Conservation (phyloP, 1,140 invertebrate species). For the Amphibalanus amphitrite region DNA sequence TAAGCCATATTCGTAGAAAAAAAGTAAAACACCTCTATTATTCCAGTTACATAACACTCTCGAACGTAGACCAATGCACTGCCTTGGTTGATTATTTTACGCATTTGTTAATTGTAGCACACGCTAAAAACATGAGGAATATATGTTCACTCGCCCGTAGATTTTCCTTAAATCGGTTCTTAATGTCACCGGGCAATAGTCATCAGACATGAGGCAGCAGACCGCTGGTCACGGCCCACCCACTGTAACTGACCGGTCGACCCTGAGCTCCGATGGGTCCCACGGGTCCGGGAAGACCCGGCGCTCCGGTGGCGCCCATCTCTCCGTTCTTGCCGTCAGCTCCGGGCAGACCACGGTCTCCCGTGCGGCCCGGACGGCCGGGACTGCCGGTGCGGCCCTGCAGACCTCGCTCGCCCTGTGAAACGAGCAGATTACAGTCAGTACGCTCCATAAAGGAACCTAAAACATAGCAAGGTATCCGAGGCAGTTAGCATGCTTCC, state of each 20-base stretch:
- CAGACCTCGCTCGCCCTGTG: constrained; percentile 47
- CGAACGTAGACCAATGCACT: constrained; percentile 4
- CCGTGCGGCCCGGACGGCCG: constrained; percentile 46
- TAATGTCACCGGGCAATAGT: too few species aligned
- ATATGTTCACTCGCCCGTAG: not conserved
- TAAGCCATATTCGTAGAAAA: too few species aligned
- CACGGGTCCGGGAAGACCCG: constrained; percentile 53
- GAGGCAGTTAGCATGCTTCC: too few species aligned
- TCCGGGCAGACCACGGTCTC: constrained; percentile 56
- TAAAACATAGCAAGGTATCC: too few species aligned
- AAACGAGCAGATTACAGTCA: constrained; percentile 29
- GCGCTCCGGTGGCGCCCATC: constrained; percentile 46
- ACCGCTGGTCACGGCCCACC: constrained; percentile 1
- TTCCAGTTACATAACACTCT: constrained; percentile 11
- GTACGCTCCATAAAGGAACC: too few species aligned
- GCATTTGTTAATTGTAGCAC: not conserved
- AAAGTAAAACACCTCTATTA: constrained; percentile 6
- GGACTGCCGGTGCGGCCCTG: constrained; percentile 38
- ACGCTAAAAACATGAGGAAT: not conserved
- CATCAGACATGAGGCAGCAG: not conserved
- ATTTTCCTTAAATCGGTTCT: too few species aligned
- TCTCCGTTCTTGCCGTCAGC: constrained; percentile 57
- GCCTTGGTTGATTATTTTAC: not conserved
- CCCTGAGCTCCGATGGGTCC: constrained; percentile 60
- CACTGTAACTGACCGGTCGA: constrained; percentile 34